These are phyloP conservation scores for Leptoteleia sp. DNA, from an alignment of 1,140 invertebrate species.

Conservation along the genomic window DNA sequence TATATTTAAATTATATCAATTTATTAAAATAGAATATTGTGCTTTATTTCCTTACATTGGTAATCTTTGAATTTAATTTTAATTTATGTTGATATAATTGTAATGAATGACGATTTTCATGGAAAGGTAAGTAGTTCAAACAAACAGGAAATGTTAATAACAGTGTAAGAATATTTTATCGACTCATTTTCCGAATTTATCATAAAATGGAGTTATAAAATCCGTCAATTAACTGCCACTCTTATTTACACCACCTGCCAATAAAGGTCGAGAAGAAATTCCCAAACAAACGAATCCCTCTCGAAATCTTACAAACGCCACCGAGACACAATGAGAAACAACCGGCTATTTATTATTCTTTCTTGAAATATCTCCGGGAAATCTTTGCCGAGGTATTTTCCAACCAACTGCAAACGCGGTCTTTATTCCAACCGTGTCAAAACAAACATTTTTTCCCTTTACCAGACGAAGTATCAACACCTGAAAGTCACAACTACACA, in stretches of 20 bases:
- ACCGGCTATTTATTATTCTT: slow-evolving; percentile 1
- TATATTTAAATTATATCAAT: too few species aligned
- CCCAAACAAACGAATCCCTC: slow-evolving; percentile 11
- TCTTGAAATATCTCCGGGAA: slow-evolving; percentile 17
- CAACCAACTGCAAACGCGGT: slow-evolving; percentile 1
- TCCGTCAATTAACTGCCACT: neutral
- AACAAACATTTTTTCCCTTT: slow-evolving; percentile 32
- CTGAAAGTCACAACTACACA: too few species aligned
- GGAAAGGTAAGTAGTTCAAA: too few species aligned
- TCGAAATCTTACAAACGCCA: slow-evolving; percentile 13
- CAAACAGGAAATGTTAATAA: too few species aligned
- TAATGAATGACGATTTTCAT: too few species aligned
- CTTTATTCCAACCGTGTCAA: slow-evolving; percentile 15
- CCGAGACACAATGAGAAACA: slow-evolving; percentile 15
- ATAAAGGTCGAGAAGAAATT: neutral
- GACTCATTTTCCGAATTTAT: too few species aligned
- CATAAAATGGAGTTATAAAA: slow-evolving; percentile 3
- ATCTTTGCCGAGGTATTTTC: slow-evolving; percentile 31
- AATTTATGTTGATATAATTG: too few species aligned
- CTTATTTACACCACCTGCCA: neutral
- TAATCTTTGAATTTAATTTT: too few species aligned
- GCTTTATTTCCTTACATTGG: too few species aligned
- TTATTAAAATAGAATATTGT: too few species aligned
- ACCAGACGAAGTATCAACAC: neutral
- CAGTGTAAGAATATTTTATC: too few species aligned